Percentiles rank a stretch among this genome's conserved stretches.
These are phyloP conservation scores for Strigamia transsilvanica DNA, from an alignment of 2,888 invertebrate genomes.

Conservation along the genomic window DNA sequence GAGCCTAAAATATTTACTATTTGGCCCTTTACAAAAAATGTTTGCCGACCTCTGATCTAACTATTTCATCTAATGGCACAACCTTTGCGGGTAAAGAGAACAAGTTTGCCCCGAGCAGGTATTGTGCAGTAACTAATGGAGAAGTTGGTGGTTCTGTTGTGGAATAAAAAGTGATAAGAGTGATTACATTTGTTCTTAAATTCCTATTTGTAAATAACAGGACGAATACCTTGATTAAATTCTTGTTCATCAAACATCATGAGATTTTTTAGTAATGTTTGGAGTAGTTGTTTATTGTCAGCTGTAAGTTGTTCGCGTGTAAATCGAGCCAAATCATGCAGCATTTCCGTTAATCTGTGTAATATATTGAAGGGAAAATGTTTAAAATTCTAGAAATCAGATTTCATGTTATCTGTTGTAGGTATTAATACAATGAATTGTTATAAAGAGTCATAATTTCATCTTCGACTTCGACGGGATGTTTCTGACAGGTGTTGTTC, in stretches of 20 bases:
- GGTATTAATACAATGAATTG: background rate
- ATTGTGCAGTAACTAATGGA: background rate
- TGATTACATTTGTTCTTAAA: too few relatives aligned
- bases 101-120: background rate
- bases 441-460: background rate
- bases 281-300: background rate
- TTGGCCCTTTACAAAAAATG: too few relatives aligned
- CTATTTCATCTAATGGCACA: background rate
- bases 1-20: too few relatives aligned
- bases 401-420: background rate
- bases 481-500: background rate
- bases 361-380: background rate
- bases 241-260: background rate
- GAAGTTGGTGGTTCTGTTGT: too few relatives aligned
- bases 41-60: too few relatives aligned
- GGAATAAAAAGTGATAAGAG: too few relatives aligned
- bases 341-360: background rate
- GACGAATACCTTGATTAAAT: background rate
- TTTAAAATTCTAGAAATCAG: background rate
- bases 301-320: background rate
- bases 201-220: background rate
- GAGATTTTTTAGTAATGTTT: background rate
- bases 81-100: background rate
- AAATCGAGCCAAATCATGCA: background rate
- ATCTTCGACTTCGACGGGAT: background rate